phyloP scores from a whole-genome alignment of 1,140 invertebrate genomes.

The Leptestheria dahalacensis region DNA sequence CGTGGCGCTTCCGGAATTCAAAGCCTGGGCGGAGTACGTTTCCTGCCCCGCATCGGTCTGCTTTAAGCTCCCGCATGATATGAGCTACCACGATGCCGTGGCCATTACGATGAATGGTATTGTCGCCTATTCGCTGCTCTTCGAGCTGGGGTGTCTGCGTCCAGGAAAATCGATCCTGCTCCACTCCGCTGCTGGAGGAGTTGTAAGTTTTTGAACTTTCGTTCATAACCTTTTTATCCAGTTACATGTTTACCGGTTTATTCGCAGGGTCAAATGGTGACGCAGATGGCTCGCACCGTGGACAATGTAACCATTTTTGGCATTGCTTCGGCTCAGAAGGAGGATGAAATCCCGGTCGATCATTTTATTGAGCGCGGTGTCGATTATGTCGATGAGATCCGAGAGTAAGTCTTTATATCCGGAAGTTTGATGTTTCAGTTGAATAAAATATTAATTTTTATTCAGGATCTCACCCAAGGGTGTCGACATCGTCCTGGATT shows the following conservation, averaged over 20 bases:
- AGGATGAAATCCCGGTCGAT: constrained; percentile 39
- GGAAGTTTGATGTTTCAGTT: background rate
- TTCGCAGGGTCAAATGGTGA: constrained; percentile 62
- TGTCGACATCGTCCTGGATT: constrained; percentile 75
- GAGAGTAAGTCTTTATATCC: constrained; percentile 45
- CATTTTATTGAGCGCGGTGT: constrained; percentile 55
- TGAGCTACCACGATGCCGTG: constrained; percentile 62
- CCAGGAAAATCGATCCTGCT: constrained; percentile 64
- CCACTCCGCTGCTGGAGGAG: constrained; percentile 72
- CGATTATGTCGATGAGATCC: constrained; percentile 67
- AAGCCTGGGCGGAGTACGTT: constrained; percentile 72
- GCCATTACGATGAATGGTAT: constrained; percentile 73
- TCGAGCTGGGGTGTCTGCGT: constrained; percentile 59
- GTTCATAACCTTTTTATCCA: background rate
- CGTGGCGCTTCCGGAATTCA: constrained; percentile 63
- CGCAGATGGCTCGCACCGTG: constrained; percentile 65
- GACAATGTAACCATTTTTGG: constrained; percentile 66
- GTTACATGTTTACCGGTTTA: constrained; percentile 7
- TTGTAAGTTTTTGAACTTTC: constrained; percentile 46
- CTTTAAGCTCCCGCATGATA: constrained; percentile 57
- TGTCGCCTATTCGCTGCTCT: constrained; percentile 69
- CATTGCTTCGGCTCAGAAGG: constrained; percentile 61
- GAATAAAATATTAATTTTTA: constrained; percentile 16
- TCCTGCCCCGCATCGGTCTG: constrained; percentile 57
- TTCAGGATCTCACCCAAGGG: constrained; percentile 54